Base-by-base conservation (phyloP, 2,113 vertebrate genomes). In the Xenopus borealis region DNA sequence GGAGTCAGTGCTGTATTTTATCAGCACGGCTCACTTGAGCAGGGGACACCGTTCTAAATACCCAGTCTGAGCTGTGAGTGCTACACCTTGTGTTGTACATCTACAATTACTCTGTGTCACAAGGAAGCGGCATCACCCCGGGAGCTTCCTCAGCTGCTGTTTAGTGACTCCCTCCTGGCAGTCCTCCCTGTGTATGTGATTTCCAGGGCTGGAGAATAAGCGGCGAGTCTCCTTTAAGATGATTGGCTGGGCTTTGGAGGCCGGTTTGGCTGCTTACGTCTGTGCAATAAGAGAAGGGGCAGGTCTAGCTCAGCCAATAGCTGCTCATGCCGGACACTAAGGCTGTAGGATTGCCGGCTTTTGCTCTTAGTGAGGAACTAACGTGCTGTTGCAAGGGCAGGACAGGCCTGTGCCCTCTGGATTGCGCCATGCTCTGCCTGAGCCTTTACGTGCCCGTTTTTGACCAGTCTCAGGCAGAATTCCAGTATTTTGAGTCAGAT, bases 401-500 rank as follows among this genome's bases (percentile, higher is more conserved):
- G 66, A 0, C 19, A 80, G 55, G 17, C 16, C 69, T 47, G 4
- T 4, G 71, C 33, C 33, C 33, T 40, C 33, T 74, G 20, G 66
- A 12, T 23, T 61, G 30, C 8, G 10, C 76, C 75, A 99, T 99
- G 97, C 92, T 98, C 58, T 94, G 94, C 66, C 85, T 99, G 77
- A 96, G 94, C 79, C 88, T 99, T 45, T 96, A 95, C 3, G 89
- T 99, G 72, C 94, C 96, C 0, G 84, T 88, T 69, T 85, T 89
- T 0, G 94, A 94, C 79, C 92, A 93, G 80, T 79, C 85, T 1
- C 92, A 90, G 63, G 55, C 93, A 0, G 96, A 95, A 76, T 96
- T 97, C 80, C 91, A 99, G 33, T 98, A 94, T 78, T 98, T 98
- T 3, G 97, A 99, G 70, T 98, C 97, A 0, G 91, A 94, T 79